Conservation (phyloP, 2,888 invertebrate genomes). For the Pterostichus niger region DNA sequence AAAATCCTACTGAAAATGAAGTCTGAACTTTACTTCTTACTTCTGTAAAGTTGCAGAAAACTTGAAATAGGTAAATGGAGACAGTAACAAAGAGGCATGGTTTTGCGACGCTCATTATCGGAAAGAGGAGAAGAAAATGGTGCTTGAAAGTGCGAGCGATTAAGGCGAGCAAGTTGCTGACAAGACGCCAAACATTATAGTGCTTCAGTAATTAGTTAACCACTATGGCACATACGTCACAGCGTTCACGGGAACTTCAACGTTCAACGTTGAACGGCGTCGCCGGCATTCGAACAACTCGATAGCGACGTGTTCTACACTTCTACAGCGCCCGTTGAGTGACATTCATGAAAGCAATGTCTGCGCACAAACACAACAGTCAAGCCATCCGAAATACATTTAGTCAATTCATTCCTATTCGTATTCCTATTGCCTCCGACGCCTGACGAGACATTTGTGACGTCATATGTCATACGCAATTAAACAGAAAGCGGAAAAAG, state of each 20-base stretch:
- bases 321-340: conserved; percentile 42
- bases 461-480: conserved; percentile 36
- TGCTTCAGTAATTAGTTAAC: conserved; percentile 59
- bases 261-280: no score
- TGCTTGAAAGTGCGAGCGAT: conserved; percentile 21
- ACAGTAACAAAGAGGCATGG: neutral
- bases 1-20: no score
- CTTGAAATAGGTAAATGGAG: no score
- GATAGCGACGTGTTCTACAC: conserved; percentile 51
- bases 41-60: no score
- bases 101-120: conserved; percentile 36
- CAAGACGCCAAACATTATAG: conserved; percentile 55
- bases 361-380: conserved; percentile 45
- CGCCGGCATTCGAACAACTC: conserved; percentile 52
- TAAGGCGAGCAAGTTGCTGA: conserved; percentile 50
- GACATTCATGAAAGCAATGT: conserved; percentile 65
- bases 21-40: no score
- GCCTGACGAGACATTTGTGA: conserved; percentile 10
- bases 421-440: conserved; percentile 2
- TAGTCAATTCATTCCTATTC: conserved; percentile 45
- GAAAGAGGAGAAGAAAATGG: conserved; percentile 34
- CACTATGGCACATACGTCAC: conserved; percentile 56
- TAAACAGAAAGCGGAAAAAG: conserved; percentile 31
- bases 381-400: conserved; percentile 37
- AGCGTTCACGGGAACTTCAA: neutral